Evolutionary conservation across 2,888 invertebrate species (phyloP), one percentile per base, ranked within the genome.

Genomic region (Trichacis sp.): DNA sequence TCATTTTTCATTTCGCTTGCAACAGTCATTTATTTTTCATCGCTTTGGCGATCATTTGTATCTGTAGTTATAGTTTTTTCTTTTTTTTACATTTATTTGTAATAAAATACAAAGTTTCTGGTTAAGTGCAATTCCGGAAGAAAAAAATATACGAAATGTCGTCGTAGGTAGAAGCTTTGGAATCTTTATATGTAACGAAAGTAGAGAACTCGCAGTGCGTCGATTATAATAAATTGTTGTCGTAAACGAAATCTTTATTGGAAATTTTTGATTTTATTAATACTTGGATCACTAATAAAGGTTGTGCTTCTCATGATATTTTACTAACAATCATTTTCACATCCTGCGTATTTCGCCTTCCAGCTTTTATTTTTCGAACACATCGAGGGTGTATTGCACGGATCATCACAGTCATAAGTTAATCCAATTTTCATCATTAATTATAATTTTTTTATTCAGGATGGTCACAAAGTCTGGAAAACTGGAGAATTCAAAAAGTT

Each of bases 211-310:
- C 14, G 14, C 4, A 11, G 19, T 11, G 18, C 36, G 36, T 36
- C 36, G 36, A 36, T 6, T 4, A 36, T 36, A 36, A 36, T 36
- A 42, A 42, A 42, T 9, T n/a, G n/a, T 33, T 33, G 65, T 69
- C 52, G 38, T 14, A 49, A 57, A 58, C 55, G 69, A 69, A 70
- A 71, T 66, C 69, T 68, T 71, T 57, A 64, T 66, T 69, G 69
- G 73, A 63, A 64, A 76, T 71, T 75, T 72, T 73, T 73, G 69
- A 77, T 73, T 79, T 77, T 79, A 77, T n/a, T n/a, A n/a, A n/a
- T n/a, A n/a, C n/a, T n/a, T n/a, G n/a, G n/a, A n/a, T 73, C 62
- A 76, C 78, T 77, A 82, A 80, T 81, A 82, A 81, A 81, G 73
- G 73, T 78, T 79, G 79, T 79, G 83, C 80, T 83, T 80, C 66